Evolutionary conservation across 2,113 vertebrate genomes (phyloP).

Genomic region (Scartelaos histophorus): DNA sequence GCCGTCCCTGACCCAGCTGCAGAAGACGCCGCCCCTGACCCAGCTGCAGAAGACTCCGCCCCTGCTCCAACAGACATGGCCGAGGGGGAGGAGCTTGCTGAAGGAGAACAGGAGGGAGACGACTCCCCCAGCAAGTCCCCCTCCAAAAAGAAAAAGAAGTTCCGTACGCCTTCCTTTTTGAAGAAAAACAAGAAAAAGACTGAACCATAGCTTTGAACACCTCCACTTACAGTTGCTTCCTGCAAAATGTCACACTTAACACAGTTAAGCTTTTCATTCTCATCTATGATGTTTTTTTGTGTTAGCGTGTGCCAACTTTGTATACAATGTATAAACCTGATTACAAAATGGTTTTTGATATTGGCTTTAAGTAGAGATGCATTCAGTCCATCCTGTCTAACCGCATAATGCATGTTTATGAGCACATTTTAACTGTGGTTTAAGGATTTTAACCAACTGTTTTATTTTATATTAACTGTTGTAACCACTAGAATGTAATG

Average conservation of each 20-base stretch:
- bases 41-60: background rate
- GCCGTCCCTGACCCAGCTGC: background rate
- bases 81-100: background rate
- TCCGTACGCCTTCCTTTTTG: conserved; percentile 97
- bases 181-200: conserved; percentile 99
- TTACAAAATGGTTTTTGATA: conserved; percentile 62
- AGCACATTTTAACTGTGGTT: conserved; percentile 38
- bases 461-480: conserved; percentile 63
- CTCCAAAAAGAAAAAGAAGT: conserved; percentile 99
- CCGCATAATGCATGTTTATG: conserved; percentile 64
- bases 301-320: conserved; percentile 72
- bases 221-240: conserved; percentile 27
- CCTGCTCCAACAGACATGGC: background rate
- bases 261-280: conserved; percentile 40
- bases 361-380: conserved; percentile 63
- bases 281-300: conserved; percentile 47
- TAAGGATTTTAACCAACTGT: conserved; percentile 51
- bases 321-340: conserved; percentile 60
- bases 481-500: conserved; percentile 87
- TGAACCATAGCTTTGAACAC: conserved; percentile 81
- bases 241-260: conserved; percentile 40
- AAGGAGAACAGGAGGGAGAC: conserved; percentile 85
- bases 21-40: background rate
- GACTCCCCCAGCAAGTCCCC: conserved; percentile 97
- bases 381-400: conserved; percentile 49